Base-by-base conservation (phyloP, 2,888 invertebrate species). In the Drosophila buzzatii region DNA sequence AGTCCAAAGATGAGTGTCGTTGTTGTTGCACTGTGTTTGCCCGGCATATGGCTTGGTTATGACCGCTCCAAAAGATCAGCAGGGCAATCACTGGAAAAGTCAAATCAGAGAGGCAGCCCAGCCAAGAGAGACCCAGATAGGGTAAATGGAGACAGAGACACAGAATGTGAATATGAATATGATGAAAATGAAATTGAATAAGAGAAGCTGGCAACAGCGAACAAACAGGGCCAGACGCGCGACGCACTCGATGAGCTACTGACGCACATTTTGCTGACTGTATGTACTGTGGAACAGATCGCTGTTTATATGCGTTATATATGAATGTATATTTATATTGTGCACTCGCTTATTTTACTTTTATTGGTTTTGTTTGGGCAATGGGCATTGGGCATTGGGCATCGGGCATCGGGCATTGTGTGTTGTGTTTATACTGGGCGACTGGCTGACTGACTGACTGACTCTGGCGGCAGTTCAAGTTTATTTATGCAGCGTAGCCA, bases 321-420 rank as follows among this genome's bases (percentile, higher is more conserved):
- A 52, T 73, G 61, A 66, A 57, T 84, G 67, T 66, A 69, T 82
- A 76, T 85, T 85, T 82, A 82, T 63, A 85, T 85, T 79, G 66
- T 79, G 56, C 60, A 67, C 65, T 70, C 73, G 82, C 69, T 82
- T 82, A 75, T 82, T 85, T 85, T 76, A 85, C 70, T 85, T 82
- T 82, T 80, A 85, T 85, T 76, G 85, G 82, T 71, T 84, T 76
- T 82, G 80, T 81, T 80, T 82, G 85, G 76, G 64, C 71, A 63
- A 63, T 33, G 68, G 76, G 62, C 71, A 63, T 69, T 27, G 68
- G 55, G 53, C 67, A 76, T 78, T 75, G 66, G 76, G 64, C 71
- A 63, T 69, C 27, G 68, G 76, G 62, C 71, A 63, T 69, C 27
- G 68, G 55, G 53, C 67, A 76, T 78, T 75, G 66, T 79, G 45